Evolutionary conservation across 2,113 vertebrate species (phyloP).

Genomic region (Petrocephalus zakoni): DNA sequence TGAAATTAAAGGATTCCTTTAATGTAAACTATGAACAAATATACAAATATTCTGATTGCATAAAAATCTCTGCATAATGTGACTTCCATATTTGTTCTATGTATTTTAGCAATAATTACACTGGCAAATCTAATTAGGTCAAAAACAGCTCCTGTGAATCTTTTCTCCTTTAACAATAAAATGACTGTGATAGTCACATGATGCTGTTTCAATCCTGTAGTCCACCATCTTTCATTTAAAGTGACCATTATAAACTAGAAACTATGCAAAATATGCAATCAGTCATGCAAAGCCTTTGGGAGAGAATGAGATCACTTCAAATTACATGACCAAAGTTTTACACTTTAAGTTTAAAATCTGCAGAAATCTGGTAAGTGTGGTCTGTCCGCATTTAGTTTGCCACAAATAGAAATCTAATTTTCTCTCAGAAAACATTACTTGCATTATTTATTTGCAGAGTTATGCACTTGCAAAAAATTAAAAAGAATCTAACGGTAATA

Average conservation of each 20-base stretch:
- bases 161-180: neutral
- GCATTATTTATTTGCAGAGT: neutral
- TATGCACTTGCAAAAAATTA: neutral
- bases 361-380: neutral
- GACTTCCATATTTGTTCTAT: neutral
- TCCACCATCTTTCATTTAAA: neutral
- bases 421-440: neutral
- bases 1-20: neutral
- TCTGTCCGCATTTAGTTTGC: neutral
- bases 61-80: neutral
- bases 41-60: neutral
- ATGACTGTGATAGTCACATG: neutral
- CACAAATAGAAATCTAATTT: neutral
- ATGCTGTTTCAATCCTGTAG: neutral
- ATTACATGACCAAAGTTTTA: neutral
- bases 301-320: neutral
- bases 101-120: neutral
- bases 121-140: neutral
- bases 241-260: neutral
- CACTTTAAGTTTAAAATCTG: neutral
- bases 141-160: neutral
- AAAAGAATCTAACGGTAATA: neutral
- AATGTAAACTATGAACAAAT: neutral
- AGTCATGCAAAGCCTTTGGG: neutral
- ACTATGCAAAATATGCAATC: neutral